phyloP scores from a whole-genome alignment of 2,113 vertebrate species.

The Notarius lentiginosus region DNA sequence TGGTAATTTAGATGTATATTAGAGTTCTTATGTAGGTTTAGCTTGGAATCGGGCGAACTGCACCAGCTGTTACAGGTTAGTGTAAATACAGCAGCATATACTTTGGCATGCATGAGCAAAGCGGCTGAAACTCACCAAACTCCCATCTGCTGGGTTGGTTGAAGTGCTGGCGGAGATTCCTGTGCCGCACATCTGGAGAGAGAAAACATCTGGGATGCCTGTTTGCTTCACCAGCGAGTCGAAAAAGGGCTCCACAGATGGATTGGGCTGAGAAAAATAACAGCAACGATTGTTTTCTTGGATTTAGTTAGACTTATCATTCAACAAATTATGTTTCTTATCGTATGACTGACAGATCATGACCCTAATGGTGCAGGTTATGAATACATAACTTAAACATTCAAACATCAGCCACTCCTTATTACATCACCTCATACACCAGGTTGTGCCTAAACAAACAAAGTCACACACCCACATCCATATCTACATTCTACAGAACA shows the following conservation, averaged over 20 bases:
- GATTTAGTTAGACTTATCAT: neutral
- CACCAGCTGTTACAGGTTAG: neutral
- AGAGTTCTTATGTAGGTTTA: neutral
- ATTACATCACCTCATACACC: neutral
- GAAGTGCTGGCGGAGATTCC: conserved; percentile 75
- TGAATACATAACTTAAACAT: neutral
- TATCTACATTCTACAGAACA: neutral
- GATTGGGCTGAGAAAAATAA: conserved; percentile 82
- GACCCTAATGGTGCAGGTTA: neutral
- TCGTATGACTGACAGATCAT: too few relatives aligned
- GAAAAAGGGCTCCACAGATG: conserved; percentile 92
- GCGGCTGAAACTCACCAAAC: conserved; percentile 84
- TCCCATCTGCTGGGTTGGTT: conserved; percentile 80
- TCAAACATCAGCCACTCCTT: conserved; percentile 15
- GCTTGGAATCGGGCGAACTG: neutral
- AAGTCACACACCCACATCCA: neutral
- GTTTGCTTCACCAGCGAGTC: conserved; percentile 87
- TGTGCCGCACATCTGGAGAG: conserved; percentile 96
- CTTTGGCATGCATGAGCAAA: neutral
- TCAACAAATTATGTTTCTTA: neutral
- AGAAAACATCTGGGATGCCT: conserved; percentile 87
- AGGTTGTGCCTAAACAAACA: conserved; percentile 29
- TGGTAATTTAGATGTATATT: neutral
- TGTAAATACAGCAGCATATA: neutral
- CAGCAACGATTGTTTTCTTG: neutral